Conservation (phyloP, 2,113 vertebrate genomes). For the Chroicocephalus ridibundus region DNA sequence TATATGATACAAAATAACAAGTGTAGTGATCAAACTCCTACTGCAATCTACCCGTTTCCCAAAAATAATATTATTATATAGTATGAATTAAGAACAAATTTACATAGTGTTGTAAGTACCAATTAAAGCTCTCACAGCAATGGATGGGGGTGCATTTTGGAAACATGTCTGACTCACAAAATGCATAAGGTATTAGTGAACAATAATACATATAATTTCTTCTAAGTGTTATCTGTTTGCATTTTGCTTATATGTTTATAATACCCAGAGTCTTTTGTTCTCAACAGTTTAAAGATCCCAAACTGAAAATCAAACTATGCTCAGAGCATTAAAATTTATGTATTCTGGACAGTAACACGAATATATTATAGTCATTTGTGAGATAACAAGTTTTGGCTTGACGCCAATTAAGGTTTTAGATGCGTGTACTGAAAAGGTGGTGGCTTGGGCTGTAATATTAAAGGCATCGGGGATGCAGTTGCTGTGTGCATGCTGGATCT, state of each 20-base stretch:
- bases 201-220: neutral
- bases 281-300: neutral
- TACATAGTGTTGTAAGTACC: neutral
- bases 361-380: neutral
- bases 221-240: neutral
- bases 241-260: neutral
- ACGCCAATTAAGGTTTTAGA: neutral
- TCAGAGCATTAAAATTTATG: neutral
- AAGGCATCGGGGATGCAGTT: neutral
- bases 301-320: neutral
- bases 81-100: neutral
- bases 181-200: neutral
- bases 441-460: neutral
- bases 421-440: neutral
- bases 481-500: neutral
- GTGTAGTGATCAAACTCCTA: neutral
- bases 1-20: neutral
- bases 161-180: neutral
- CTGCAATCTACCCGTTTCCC: neutral
- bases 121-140: neutral
- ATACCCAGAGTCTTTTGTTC: neutral
- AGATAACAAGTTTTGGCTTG: neutral
- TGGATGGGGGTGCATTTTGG: neutral
- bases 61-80: neutral
- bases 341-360: neutral